Conservation (phyloP, 2,797 vertebrate species). For the Rhinichthys osculus region DNA sequence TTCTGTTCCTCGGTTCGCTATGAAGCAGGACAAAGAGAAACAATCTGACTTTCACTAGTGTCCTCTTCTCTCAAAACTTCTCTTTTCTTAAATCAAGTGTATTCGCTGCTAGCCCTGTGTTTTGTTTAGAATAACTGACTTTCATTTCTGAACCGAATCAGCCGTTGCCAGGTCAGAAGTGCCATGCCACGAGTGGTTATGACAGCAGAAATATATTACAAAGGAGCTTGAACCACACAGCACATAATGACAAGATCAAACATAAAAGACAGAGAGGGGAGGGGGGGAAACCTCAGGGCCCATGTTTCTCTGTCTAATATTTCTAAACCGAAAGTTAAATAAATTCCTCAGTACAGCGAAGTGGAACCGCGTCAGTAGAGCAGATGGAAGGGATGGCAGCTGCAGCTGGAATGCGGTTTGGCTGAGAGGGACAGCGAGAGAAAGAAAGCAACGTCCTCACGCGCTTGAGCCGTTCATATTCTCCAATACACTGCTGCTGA, state of each 20-base stretch:
- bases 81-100: slow-evolving; percentile 31
- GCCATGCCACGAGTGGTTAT: slow-evolving; percentile 56
- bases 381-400: slow-evolving; percentile 83
- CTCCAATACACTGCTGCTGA: slow-evolving; percentile 18
- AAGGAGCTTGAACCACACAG: slow-evolving; percentile 72
- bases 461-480: slow-evolving; percentile 58
- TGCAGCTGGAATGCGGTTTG: slow-evolving; percentile 80
- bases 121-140: slow-evolving; percentile 47
- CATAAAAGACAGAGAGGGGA: slow-evolving; percentile 61
- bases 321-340: slow-evolving; percentile 80
- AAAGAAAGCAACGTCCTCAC: slow-evolving; percentile 71
- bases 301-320: slow-evolving; percentile 76
- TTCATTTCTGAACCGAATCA: slow-evolving; percentile 38
- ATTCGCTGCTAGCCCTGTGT: slow-evolving; percentile 26
- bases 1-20: background rate
- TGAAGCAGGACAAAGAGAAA: background rate
- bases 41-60: background rate
- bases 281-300: slow-evolving; percentile 65
- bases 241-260: slow-evolving; percentile 75
- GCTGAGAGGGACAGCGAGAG: slow-evolving; percentile 62
- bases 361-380: slow-evolving; percentile 78
- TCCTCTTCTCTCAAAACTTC: background rate
- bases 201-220: slow-evolving; percentile 60
- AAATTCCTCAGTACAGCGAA: slow-evolving; percentile 77
- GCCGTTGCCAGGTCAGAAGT: slow-evolving; percentile 50